A percentile compares a stretch with the other conserved stretches of the same genome.
phyloP scores from a whole-genome alignment of 2,113 vertebrate species.

The Jaculus jaculus region DNA sequence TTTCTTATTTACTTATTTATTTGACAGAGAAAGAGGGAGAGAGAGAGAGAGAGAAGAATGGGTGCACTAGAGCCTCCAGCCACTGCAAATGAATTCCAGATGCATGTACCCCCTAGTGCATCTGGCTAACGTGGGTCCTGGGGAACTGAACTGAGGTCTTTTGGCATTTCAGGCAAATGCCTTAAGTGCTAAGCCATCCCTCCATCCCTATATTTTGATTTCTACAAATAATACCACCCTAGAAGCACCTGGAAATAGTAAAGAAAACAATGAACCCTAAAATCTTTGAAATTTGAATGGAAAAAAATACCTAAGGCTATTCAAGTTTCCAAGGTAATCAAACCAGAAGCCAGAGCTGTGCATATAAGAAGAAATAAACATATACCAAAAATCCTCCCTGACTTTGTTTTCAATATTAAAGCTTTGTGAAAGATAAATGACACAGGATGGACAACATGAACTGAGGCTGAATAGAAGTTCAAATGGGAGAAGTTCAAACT shows the following conservation, averaged over 20 bases:
- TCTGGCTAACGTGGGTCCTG: too few species aligned
- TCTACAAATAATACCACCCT: conserved; percentile 31
- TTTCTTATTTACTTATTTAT: too few species aligned
- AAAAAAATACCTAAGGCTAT: not conserved
- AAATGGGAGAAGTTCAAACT: conserved; percentile 13
- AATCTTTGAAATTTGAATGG: conserved; percentile 29
- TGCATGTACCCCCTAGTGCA: too few species aligned
- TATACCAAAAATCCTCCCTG: not conserved
- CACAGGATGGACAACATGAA: not conserved
- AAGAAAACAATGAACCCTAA: not conserved
- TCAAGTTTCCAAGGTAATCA: conserved; percentile 23
- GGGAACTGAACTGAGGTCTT: too few species aligned
- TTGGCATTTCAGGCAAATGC: too few species aligned
- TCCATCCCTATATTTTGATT: too few species aligned
- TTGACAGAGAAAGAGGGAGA: too few species aligned
- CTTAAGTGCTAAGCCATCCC: too few species aligned
- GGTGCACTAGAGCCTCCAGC: too few species aligned
- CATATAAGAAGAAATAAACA: not conserved
- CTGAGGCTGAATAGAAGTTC: not conserved
- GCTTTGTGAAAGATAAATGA: conserved; percentile 48
- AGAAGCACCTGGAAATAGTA: not conserved
- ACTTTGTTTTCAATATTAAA: conserved; percentile 48
- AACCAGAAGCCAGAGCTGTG: not conserved
- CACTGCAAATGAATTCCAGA: too few species aligned
- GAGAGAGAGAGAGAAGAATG: too few species aligned